Evolutionary conservation across 2,888 invertebrate species (phyloP), one percentile per base, ranked within the genome.

Genomic region (Argynnis bischoffii): DNA sequence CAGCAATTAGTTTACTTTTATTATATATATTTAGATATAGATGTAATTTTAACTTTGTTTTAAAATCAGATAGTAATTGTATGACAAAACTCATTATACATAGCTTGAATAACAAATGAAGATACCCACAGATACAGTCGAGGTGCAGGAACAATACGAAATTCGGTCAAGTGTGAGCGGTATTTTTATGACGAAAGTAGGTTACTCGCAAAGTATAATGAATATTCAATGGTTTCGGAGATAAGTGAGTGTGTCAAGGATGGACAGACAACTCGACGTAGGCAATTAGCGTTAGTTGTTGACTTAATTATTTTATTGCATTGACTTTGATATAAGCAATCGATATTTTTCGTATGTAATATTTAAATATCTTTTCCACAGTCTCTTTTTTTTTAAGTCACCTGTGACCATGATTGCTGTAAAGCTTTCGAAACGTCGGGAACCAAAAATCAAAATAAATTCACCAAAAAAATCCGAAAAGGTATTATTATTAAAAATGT

Each of bases 171-270:
- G 64, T 66, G 66, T 66, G 66, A 67, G 61, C 64, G 69, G 64
- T 69, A 54, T 55, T 35, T 69, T 71, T 57, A 55, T 69, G 64
- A 66, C 71, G 67, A 66, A 71, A 68, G 65, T 66, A 65, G 65
- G 66, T 66, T 66, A 60, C 63, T 70, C 51, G 64, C 46, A 31
- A 46, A 59, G 55, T 57, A 59, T 64, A 55, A 67, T 71, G 71
- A 69, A 71, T 71, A 71, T 71, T 71, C 69, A 71, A 55, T 68
- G 35, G 71, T 67, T 66, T 56, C 54, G 64, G 69, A 69, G 71
- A 71, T 69, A 71, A 71, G 69, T 64, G 71, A 69, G 66, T 71
- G 63, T 71, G 71, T 69, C 71, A 71, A 71, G 71, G 71, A 69
- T 64, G 57, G 31, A 64, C 64, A 26, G 66, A 67, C 69, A 54